Evolutionary conservation across 23 tunicate genomes (phyloP).

Genomic region (Ciona savignyi): DNA sequence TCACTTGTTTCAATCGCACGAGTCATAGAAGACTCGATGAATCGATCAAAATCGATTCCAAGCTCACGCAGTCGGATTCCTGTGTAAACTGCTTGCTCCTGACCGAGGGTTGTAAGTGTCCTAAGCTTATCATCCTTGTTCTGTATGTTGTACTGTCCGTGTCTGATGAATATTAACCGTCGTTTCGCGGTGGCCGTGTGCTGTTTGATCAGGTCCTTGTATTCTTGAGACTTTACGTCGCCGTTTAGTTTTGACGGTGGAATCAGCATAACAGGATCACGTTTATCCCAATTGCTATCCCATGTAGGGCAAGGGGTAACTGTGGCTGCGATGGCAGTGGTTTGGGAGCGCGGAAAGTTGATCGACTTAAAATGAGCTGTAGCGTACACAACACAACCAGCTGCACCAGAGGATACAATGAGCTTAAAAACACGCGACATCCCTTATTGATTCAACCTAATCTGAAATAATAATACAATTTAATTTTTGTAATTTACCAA

Average conservation of each 20-base stretch:
- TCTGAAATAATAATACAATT: too few relatives aligned
- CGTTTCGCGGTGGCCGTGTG: conserved; percentile 59
- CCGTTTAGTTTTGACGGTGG: conserved; percentile 16
- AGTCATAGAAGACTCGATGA: conserved; percentile 75
- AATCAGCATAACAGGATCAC: conserved; percentile 36
- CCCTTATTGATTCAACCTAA: too few relatives aligned
- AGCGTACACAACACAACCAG: background rate
- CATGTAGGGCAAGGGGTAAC: conserved; percentile 6
- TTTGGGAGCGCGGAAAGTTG: background rate
- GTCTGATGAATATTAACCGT: conserved; percentile 65
- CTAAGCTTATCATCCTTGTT: conserved; percentile 48
- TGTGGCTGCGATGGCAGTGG: background rate
- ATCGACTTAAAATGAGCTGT: background rate
- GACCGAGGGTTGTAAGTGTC: conserved; percentile 51
- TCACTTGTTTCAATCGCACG: conserved; percentile 74
- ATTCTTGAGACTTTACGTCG: background rate
- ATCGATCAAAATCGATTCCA: conserved; percentile 12
- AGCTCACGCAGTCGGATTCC: conserved; percentile 51
- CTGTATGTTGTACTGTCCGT: conserved; percentile 76
- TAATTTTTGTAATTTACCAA: too few relatives aligned
- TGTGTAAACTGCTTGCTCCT: conserved; percentile 72
- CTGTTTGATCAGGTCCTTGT: conserved; percentile 5
- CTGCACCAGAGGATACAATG: background rate
- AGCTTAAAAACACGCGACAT: background rate
- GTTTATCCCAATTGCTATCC: conserved; percentile 81